Evolutionary conservation across 2,113 vertebrate genomes (phyloP).

Genomic region (Nesoenas mayeri): DNA sequence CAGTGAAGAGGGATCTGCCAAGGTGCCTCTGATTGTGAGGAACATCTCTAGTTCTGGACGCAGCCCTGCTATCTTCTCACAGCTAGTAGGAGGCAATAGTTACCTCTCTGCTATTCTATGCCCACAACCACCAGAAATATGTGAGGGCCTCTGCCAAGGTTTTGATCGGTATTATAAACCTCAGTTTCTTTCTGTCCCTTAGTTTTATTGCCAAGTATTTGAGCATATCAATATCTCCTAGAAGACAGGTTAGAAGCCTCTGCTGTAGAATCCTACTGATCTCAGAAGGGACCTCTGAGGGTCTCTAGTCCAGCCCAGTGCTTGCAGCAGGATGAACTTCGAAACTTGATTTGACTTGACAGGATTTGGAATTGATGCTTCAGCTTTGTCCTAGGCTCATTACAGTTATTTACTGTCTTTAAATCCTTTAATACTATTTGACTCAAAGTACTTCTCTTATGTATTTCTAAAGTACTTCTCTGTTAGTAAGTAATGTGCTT

Average conservation of each 20-base stretch:
- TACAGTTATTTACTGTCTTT: background rate
- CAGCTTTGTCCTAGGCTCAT: background rate
- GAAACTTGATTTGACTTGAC: background rate
- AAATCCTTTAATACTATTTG: background rate
- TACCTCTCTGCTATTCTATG: background rate
- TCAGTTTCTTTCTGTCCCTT: background rate
- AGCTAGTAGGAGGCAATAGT: background rate
- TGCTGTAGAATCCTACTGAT: background rate
- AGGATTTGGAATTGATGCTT: background rate
- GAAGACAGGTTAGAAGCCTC: background rate
- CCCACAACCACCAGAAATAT: background rate
- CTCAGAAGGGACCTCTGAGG: background rate
- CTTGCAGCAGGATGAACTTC: background rate
- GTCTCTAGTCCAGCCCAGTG: background rate
- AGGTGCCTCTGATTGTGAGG: accelerated
- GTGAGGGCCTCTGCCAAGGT: background rate
- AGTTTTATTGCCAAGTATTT: background rate
- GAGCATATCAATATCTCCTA: background rate
- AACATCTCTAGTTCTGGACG: background rate
- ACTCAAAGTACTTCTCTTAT: background rate
- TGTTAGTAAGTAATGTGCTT: background rate
- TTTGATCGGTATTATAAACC: background rate
- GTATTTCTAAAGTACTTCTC: background rate
- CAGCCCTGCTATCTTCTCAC: background rate
- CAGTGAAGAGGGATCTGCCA: background rate